Evolutionary conservation across 2,888 invertebrate genomes (phyloP), one percentile per base, ranked within the genome.

Genomic region (Caenorhabditis japonica): DNA sequence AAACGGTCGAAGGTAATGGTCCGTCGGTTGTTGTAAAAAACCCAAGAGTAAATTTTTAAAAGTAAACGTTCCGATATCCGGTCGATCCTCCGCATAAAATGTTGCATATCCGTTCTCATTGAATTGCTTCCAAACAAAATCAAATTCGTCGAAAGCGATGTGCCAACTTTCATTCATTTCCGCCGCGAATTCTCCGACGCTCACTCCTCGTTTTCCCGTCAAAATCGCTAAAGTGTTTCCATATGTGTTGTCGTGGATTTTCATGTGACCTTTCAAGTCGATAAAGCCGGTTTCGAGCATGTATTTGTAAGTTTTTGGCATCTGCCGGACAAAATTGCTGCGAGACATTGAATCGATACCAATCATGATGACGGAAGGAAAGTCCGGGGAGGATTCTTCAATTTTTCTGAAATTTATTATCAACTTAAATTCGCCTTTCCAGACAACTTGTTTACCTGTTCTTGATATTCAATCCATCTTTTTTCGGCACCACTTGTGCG

Each of bases 201-300:
- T 74, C 3, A 66, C 70, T 23, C 70, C 79, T 30, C 77, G 51
- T 56, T 77, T 75, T 1, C 88, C 88, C 1, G 84, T 79, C 15
- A 88, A 78, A 80, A 88, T 83, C 0, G 88, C 88, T 4, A 86
- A 58, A 23, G 87, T 71, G 64, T 88, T 88, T 3, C 84, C 85
- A 60, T 85, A 88, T 0, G 89, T 89, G 61, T 88, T 89, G 75
- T 88, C 89, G 4, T 85, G 88, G 21, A 89, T 88, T 64, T 88
- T 89, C 60, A 86, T 88, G 70, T 88, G 88, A 7, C 79, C 75
- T 19, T 68, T 36, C 66, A 83, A 52, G 36, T 79, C 77, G 0
- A 76, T 39, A 41, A 83, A 83, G 10, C 68, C 87, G 84, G 51
- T 84, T n/a, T 59, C 55, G 17, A 52, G 10, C 72, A 83, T 58